Evolutionary conservation across 2,888 invertebrate species (phyloP).

Genomic region (Meandrusa payeni): DNA sequence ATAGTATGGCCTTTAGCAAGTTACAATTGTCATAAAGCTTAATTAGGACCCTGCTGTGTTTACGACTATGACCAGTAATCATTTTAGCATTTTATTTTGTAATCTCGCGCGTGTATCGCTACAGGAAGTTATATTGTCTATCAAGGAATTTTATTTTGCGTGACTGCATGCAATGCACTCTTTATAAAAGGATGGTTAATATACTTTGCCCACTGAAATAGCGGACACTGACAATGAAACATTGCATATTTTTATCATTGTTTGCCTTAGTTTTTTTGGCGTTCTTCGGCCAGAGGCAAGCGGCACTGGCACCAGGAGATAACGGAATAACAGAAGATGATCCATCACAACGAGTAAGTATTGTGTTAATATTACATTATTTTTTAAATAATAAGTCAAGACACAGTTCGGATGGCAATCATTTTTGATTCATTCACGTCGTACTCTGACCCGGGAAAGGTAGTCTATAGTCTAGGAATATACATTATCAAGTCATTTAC

Average conservation of each 20-base stretch:
- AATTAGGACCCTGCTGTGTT: too few species aligned
- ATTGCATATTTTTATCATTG: slow-evolving; percentile 43
- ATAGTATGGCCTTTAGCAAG: too few species aligned
- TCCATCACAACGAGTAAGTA: slow-evolving; percentile 43
- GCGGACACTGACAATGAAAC: slow-evolving; percentile 57
- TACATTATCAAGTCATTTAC: too few species aligned
- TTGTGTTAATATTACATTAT: too few species aligned
- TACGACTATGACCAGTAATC: slow-evolving; percentile 42
- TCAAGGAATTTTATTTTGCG: slow-evolving; percentile 53
- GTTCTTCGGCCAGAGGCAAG: slow-evolving; percentile 35
- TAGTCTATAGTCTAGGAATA: too few species aligned
- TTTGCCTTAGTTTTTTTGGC: slow-evolving; percentile 38
- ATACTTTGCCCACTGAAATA: slow-evolving; percentile 36
- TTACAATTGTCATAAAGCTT: too few species aligned
- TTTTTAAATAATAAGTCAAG: too few species aligned
- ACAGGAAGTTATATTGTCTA: slow-evolving; percentile 70
- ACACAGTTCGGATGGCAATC: too few species aligned
- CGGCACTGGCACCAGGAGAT: slow-evolving; percentile 25
- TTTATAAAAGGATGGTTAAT: slow-evolving; percentile 46
- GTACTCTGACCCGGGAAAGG: too few species aligned
- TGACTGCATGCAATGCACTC: slow-evolving; percentile 44
- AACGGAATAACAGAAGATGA: slow-evolving; percentile 23
- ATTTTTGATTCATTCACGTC: too few species aligned
- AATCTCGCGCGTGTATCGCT: slow-evolving; percentile 53
- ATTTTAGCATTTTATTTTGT: slow-evolving; percentile 47